Evolutionary conservation across 2,113 vertebrate genomes (phyloP).

Genomic region (Rhadina sibilatrix): DNA sequence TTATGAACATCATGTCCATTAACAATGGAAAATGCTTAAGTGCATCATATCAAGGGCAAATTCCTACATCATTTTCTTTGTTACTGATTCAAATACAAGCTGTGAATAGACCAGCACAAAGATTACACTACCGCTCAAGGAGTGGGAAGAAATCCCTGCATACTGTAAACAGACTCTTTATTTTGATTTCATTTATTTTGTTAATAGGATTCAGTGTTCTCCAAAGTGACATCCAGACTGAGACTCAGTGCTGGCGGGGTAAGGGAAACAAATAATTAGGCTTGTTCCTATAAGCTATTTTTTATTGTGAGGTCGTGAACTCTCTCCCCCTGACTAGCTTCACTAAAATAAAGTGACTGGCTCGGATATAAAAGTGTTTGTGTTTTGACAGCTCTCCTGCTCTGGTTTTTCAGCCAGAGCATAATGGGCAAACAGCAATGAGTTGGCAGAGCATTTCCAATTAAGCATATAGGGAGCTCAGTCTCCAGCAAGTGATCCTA

Average conservation of each 20-base stretch:
- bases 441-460: slow-evolving; percentile 37
- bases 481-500: background rate
- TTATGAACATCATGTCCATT: background rate
- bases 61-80: background rate
- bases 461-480: slow-evolving; percentile 19
- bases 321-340: background rate
- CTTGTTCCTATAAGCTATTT: background rate
- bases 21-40: background rate
- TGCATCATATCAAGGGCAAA: background rate
- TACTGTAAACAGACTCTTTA: background rate
- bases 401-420: slow-evolving; percentile 3
- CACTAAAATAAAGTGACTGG: slow-evolving; percentile 14
- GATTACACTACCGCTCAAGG: background rate
- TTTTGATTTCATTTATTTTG: background rate
- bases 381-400: slow-evolving; percentile 48
- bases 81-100: background rate
- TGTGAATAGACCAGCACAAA: background rate
- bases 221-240: background rate
- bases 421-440: background rate
- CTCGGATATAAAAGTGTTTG: slow-evolving; percentile 13
- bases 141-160: background rate
- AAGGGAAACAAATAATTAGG: slow-evolving; percentile 24
- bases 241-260: background rate
- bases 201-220: background rate
- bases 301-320: background rate